These are phyloP conservation scores for Dorcus hopei DNA, from an alignment of 2,888 invertebrate species.

Conservation along the genomic window DNA sequence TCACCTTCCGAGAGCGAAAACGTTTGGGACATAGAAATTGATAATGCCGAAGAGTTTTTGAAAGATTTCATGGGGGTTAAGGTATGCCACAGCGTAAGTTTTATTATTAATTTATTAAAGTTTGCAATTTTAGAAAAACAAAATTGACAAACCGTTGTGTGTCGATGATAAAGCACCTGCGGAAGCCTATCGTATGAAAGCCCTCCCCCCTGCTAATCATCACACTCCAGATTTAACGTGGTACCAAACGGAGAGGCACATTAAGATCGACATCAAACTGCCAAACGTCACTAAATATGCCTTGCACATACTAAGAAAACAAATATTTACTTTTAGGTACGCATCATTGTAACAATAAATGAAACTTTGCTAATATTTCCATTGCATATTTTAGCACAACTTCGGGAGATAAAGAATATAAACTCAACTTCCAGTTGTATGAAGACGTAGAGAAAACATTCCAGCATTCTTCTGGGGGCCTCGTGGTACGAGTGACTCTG, in stretches of 20 bases:
- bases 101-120: background rate
- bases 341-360: constrained; percentile 3
- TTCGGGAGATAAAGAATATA: constrained; percentile 26
- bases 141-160: too few relatives aligned
- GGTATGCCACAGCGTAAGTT: background rate
- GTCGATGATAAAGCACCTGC: too few relatives aligned
- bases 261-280: constrained; percentile 37
- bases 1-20: background rate
- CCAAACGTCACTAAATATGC: constrained; percentile 32
- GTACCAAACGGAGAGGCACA: constrained; percentile 35
- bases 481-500: constrained; percentile 33
- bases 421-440: constrained; percentile 35
- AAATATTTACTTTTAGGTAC: constrained; percentile 39
- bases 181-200: constrained; percentile 7
- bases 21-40: constrained; percentile 20
- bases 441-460: constrained; percentile 29
- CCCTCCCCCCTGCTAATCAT: constrained; percentile 26
- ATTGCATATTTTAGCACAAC: constrained; percentile 1
- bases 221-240: constrained; percentile 41
- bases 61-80: constrained; percentile 13
- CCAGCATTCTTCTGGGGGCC: constrained; percentile 33
- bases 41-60: constrained; percentile 17
- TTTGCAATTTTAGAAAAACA: background rate
- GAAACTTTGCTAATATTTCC: background rate
- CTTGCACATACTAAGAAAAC: constrained; percentile 30